A percentile compares a stretch with the other conserved stretches of the same genome.
Conservation (phyloP, 1,140 invertebrate genomes). For the Oscheius sp. region DNA sequence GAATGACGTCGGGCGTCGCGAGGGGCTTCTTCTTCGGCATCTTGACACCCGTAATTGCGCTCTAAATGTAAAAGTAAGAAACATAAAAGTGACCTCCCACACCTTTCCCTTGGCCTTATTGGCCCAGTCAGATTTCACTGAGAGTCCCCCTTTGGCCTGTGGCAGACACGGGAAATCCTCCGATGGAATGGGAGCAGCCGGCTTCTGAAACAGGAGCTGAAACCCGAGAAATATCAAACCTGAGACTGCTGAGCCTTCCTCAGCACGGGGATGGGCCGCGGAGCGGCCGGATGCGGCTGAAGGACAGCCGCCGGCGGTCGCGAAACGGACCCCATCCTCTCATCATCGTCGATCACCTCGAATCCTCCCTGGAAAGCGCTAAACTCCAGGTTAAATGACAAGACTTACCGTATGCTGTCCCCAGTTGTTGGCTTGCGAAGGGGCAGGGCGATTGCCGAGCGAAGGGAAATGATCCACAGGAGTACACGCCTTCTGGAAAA, state of each 20-base stretch:
- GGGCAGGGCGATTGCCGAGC: background rate
- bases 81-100: background rate
- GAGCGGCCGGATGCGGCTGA: too few relatives aligned
- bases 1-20: background rate
- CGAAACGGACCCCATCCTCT: background rate
- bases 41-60: background rate
- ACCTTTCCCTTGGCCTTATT: background rate
- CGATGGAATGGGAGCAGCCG: background rate
- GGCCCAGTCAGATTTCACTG: background rate
- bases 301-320: background rate
- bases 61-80: background rate
- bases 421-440: background rate
- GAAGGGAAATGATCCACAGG: background rate
- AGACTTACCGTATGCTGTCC: background rate
- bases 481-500: background rate
- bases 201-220: background rate
- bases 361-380: background rate
- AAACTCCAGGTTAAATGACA: background rate
- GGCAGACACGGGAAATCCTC: background rate
- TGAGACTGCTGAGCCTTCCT: background rate
- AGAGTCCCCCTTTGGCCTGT: background rate
- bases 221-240: background rate
- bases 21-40: background rate
- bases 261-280: too few relatives aligned
- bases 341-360: background rate